Evolutionary conservation across 2,888 invertebrate species (phyloP).

Genomic region (Melikaiella ostensackeni): DNA sequence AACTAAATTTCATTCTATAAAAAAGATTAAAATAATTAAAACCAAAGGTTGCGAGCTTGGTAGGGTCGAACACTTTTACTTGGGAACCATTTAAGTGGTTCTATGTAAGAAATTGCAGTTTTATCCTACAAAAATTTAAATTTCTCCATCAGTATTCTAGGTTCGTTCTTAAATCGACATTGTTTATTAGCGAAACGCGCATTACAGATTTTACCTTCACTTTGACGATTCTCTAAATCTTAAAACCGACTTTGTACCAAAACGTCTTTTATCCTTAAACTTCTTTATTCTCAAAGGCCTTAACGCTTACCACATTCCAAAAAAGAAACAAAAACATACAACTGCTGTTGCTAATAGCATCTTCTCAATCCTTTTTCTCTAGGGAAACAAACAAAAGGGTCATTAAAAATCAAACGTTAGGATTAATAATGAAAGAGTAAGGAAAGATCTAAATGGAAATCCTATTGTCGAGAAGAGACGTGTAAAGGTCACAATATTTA

Average conservation of each 20-base stretch:
- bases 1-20: conserved; percentile 64
- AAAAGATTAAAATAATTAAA: conserved; percentile 43
- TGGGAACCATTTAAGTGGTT: conserved; percentile 8
- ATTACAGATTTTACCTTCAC: conserved; percentile 75
- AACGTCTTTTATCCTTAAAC: conserved; percentile 25
- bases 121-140: conserved; percentile 22
- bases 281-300: conserved; percentile 18
- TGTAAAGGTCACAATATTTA: conserved; percentile 77
- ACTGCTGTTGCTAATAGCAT: conserved; percentile 26
- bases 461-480: conserved; percentile 59
- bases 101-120: conserved; percentile 26
- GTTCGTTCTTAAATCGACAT: conserved; percentile 72
- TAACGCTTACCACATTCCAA: conserved; percentile 35
- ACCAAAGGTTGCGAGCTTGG: conserved; percentile 41
- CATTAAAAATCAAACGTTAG: conserved; percentile 22
- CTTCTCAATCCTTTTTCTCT: conserved; percentile 7
- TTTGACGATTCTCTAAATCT: conserved; percentile 61
- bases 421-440: not conserved
- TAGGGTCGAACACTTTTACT: conserved; percentile 18
- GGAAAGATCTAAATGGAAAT: not conserved
- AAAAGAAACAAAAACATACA: conserved; percentile 16
- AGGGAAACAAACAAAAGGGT: not conserved
- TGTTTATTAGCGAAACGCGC: not conserved
- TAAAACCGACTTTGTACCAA: conserved; percentile 21
- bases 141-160: conserved; percentile 65